Percentiles rank a stretch among this genome's conserved stretches.
phyloP scores from a whole-genome alignment of 2,888 invertebrate species.

The Venusia cambrica region DNA sequence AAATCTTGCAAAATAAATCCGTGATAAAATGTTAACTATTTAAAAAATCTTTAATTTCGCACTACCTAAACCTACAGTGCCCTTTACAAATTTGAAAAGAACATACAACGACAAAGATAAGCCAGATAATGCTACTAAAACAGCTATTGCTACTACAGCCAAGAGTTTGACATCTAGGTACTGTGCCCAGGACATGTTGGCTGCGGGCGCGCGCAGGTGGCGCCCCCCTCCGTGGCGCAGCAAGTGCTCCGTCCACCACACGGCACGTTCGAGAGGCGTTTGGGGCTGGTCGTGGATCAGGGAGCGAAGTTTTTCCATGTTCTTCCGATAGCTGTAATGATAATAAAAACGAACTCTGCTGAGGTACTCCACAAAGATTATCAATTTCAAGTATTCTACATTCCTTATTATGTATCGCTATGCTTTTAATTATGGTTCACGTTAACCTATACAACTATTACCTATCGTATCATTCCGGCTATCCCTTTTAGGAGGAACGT shows the following conservation, averaged over 20 bases:
- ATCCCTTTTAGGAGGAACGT: too few species aligned
- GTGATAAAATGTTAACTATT: too few species aligned
- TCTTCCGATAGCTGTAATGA: conserved; percentile 30
- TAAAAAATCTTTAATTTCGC: too few species aligned
- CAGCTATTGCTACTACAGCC: conserved; percentile 3
- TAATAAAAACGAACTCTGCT: not conserved
- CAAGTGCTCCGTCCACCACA: conserved; percentile 73
- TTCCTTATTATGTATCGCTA: too few species aligned
- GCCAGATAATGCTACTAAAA: not conserved
- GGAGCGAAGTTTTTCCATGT: conserved; percentile 34
- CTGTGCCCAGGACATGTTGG: conserved; percentile 41
- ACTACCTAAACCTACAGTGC: too few species aligned
- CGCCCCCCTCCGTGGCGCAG: conserved; percentile 59
- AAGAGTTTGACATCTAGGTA: conserved; percentile 27
- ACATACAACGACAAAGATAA: not conserved
- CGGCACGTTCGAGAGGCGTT: conserved; percentile 51
- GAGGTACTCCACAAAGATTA: not conserved
- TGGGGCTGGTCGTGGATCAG: conserved; percentile 57
- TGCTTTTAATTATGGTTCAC: too few species aligned
- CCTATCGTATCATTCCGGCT: too few species aligned
- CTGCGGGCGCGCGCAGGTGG: conserved; percentile 55
- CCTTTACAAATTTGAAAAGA: conserved; percentile 2
- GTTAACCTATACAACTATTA: too few species aligned
- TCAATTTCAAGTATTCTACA: too few species aligned
- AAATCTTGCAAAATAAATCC: too few species aligned